These are phyloP conservation scores for Capitella teleta DNA, from an alignment of 1,140 invertebrate species.

Conservation along the genomic window DNA sequence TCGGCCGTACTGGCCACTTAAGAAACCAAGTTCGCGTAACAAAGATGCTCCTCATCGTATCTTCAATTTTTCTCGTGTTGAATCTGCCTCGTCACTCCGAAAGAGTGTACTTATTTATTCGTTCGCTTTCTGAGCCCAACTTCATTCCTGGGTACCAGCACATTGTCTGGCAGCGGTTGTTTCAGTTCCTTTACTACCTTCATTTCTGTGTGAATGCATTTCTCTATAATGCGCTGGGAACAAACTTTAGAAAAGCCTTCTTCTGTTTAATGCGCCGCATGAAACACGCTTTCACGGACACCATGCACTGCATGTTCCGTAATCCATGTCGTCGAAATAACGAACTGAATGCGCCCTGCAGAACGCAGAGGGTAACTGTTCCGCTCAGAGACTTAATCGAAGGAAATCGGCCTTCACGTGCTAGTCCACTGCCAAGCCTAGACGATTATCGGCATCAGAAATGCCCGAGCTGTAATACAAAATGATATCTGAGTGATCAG, in stretches of 20 bases:
- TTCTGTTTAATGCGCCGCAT: too few relatives aligned
- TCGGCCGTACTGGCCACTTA: neutral
- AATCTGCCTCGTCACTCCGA: conserved; percentile 5
- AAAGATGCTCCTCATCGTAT: conserved; percentile 6
- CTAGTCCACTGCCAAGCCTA: too few relatives aligned
- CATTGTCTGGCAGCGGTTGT: neutral
- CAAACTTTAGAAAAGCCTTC: conserved; percentile 4
- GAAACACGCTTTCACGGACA: too few relatives aligned
- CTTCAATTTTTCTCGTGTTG: conserved; percentile 4
- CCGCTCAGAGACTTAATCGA: too few relatives aligned
- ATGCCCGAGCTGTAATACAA: too few relatives aligned
- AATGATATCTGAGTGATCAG: too few relatives aligned
- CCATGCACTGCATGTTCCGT: too few relatives aligned
- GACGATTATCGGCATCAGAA: too few relatives aligned
- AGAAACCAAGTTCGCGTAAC: conserved; percentile 4
- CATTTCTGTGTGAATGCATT: conserved; percentile 8
- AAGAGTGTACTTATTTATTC: neutral
- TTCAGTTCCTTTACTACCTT: conserved; percentile 6
- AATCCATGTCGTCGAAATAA: too few relatives aligned
- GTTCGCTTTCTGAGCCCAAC: neutral
- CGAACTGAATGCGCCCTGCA: too few relatives aligned
- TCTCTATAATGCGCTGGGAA: conserved; percentile 2
- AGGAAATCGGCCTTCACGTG: too few relatives aligned
- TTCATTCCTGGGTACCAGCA: neutral
- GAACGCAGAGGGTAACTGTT: too few relatives aligned